phyloP scores from a whole-genome alignment of 2,888 invertebrate genomes.

The Apomyelois bistriatella region DNA sequence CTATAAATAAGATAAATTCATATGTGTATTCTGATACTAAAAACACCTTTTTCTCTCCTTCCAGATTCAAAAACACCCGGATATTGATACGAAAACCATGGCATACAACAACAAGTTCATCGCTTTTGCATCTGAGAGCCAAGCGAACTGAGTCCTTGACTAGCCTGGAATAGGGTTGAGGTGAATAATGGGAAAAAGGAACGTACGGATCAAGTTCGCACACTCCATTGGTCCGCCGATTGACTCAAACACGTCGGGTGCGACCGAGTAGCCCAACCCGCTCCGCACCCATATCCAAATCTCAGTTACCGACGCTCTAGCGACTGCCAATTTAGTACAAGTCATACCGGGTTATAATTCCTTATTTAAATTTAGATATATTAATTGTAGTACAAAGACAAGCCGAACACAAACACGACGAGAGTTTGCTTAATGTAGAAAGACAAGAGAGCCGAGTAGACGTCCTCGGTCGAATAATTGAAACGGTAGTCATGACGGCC shows the following conservation, averaged over 20 bases:
- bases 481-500: conserved; percentile 91
- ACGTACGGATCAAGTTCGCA: conserved; percentile 75
- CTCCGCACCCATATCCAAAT: conserved; percentile 41
- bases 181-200: conserved; percentile 78
- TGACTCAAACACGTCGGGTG: conserved; percentile 50
- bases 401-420: conserved; percentile 37
- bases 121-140: conserved; percentile 33
- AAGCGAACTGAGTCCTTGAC: conserved; percentile 49
- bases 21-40: no score
- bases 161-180: conserved; percentile 51
- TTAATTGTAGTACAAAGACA: conserved; percentile 73
- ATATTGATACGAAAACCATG: conserved; percentile 40
- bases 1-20: no score
- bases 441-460: conserved; percentile 49
- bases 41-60: conserved; percentile 38
- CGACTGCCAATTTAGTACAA: conserved; percentile 79
- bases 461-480: conserved; percentile 63
- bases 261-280: conserved; percentile 58
- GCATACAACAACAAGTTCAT: conserved; percentile 34
- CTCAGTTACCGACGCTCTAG: conserved; percentile 76
- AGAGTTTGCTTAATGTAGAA: conserved; percentile 48
- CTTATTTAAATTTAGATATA: conserved; percentile 70
- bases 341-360: conserved; percentile 72
- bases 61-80: conserved; percentile 41
- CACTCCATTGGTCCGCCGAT: conserved; percentile 76